Evolutionary conservation across 2,888 invertebrate species (phyloP), one percentile per base, ranked within the genome.

Genomic region (Meandrusa payeni): DNA sequence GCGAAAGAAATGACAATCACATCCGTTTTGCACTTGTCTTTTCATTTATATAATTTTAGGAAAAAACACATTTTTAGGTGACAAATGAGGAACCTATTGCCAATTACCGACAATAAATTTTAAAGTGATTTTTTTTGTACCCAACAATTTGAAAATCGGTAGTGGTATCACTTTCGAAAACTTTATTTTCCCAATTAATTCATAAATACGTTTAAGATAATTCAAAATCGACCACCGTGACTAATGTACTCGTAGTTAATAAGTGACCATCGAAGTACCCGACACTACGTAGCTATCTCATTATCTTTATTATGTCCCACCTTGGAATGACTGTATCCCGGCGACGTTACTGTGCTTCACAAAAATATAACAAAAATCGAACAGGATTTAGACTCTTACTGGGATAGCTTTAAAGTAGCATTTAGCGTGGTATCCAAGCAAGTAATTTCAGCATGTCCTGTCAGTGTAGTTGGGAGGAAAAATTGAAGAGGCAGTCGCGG

Each of bases 401-500:
- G 0, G 0, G 1, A 5, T 9, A 3, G 5, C 0, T 1, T 24
- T 29, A 36, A 15, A 24, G 36, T 9, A 7, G 27, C 4, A 28
- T 31, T 24, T 37, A 1, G 36, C 36, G 36, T 29, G 29, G 3
- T 5, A 2, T 12, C 1, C 1, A 5, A 2, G 17, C 12, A 10
- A 22, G 7, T 29, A 42, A 34, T 29, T 42, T 42, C 7, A 19
- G 7, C n/a, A 22, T 24, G 37, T 24, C 43, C 29, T 32, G 22
- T 32, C 37, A 31, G 37, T 43, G 6, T 26, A 31, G 31, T 43
- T 43, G 13, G 37, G 31, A 31, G 32, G 37, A 43, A 43, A 43
- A 38, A 37, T 43, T 31, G 27, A 19, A 31, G 37, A 38, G 42
- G 42, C 24, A 37, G 37, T 32, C 43, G 15, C 20, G 37, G 26